These are phyloP conservation scores for Ricordea florida DNA, from an alignment of 92 coral and sea anemone species.

Conservation along the genomic window DNA sequence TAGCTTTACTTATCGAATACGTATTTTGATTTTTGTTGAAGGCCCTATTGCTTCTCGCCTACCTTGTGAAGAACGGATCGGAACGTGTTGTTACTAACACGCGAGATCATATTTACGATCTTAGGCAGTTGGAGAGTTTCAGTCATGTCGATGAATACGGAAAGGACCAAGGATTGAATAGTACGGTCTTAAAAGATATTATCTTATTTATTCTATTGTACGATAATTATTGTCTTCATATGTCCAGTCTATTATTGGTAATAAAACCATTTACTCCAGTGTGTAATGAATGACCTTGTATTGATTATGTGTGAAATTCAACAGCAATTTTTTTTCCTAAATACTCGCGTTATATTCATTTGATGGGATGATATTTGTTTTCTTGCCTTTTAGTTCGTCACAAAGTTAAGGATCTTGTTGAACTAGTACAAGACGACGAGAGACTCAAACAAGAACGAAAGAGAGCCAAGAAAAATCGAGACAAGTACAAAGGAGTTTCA, in stretches of 20 bases:
- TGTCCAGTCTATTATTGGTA: too few relatives aligned
- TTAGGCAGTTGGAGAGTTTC: constrained; percentile 89
- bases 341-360: background rate
- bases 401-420: constrained; percentile 93
- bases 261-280: too few relatives aligned
- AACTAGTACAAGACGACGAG: constrained; percentile 92
- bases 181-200: constrained; percentile 50
- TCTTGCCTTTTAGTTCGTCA: constrained; percentile 81
- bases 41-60: constrained; percentile 87
- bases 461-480: constrained; percentile 92
- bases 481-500: constrained; percentile 93
- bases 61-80: constrained; percentile 91
- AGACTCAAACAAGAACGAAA: constrained; percentile 88
- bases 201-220: background rate
- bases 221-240: too few relatives aligned
- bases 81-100: constrained; percentile 96
- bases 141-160: constrained; percentile 85
- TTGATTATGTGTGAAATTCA: too few relatives aligned
- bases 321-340: background rate
- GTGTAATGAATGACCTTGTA: too few relatives aligned
- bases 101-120: constrained; percentile 94
- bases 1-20: background rate
- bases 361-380: background rate
- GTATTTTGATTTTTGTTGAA: constrained; percentile 15
- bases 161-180: constrained; percentile 97